Conservation (phyloP, 2,888 invertebrate species). For the Acronicta leporina region DNA sequence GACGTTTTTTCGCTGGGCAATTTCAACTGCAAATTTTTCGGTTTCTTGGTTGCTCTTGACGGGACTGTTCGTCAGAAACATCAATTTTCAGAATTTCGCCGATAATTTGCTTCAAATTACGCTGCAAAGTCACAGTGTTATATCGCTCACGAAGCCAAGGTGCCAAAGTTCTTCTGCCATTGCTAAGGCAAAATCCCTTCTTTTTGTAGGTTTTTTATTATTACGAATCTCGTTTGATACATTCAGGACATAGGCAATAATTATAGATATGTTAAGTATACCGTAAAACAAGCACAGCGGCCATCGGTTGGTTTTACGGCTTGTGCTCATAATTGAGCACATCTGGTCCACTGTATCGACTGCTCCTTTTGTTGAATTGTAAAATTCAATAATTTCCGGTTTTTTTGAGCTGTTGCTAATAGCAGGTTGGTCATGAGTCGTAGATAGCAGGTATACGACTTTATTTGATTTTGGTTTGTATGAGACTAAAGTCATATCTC, state of each 20-base stretch:
- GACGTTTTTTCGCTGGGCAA: background rate
- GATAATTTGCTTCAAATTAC: constrained; percentile 8
- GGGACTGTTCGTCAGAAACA: constrained; percentile 3
- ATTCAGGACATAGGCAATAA: constrained; percentile 33
- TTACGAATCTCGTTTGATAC: constrained; percentile 16
- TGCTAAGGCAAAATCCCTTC: constrained; percentile 17
- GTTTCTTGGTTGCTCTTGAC: constrained; percentile 6
- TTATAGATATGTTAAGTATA: constrained; percentile 37
- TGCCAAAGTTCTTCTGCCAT: constrained; percentile 8
- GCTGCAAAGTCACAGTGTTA: constrained; percentile 9
- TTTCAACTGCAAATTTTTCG: constrained; percentile 2
- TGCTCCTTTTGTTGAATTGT: constrained; percentile 14
- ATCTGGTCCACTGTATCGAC: constrained; percentile 46
- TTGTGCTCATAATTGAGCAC: constrained; percentile 41
- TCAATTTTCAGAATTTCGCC: constrained; percentile 7
- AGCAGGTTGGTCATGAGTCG: constrained; percentile 6
- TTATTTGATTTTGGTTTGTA: constrained; percentile 15
- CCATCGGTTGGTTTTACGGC: constrained; percentile 42
- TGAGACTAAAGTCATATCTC: constrained; percentile 22
- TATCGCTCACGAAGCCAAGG: constrained; percentile 12
- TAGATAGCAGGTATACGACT: constrained; percentile 13
- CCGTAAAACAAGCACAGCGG: constrained; percentile 40
- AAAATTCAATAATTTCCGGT: constrained; percentile 8
- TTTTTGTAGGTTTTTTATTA: constrained; percentile 19
- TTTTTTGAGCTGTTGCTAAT: constrained; percentile 6